Evolutionary conservation across 2,888 invertebrate genomes (phyloP).

Genomic region (Noctua fimbriata): DNA sequence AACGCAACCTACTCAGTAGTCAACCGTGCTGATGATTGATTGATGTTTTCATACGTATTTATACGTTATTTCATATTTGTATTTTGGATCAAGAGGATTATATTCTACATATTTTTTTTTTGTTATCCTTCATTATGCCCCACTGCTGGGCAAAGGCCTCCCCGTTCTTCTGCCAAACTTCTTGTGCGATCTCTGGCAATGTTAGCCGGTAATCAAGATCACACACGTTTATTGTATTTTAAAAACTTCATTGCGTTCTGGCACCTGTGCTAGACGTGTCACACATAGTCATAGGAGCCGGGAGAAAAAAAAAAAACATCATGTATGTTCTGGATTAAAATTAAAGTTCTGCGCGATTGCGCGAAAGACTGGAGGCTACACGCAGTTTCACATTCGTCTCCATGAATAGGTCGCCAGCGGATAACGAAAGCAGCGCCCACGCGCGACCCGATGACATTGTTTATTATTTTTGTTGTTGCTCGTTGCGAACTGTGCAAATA

Average conservation of each 20-base stretch:
- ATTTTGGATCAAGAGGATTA: neutral
- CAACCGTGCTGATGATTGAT: neutral
- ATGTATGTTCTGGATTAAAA: neutral
- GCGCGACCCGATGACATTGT: constrained; percentile 83
- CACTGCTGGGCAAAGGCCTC: neutral
- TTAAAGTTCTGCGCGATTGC: neutral
- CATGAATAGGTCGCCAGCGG: constrained; percentile 52
- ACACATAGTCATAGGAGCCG: neutral
- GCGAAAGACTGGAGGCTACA: constrained; percentile 24
- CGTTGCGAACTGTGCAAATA: constrained; percentile 78
- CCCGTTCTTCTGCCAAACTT: neutral
- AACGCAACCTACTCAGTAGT: neutral
- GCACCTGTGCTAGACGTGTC: neutral
- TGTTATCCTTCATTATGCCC: neutral
- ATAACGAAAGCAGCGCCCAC: constrained; percentile 74
- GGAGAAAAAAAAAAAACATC: neutral
- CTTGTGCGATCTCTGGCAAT: neutral
- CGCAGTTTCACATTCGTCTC: constrained; percentile 20
- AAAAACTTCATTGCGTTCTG: neutral
- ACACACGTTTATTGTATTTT: neutral
- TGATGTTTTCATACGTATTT: neutral
- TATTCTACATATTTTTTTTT: neutral
- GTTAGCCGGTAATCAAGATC: neutral
- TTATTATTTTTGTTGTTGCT: constrained; percentile 82
- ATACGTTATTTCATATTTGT: no score